Base-by-base conservation (phyloP, 2,113 vertebrate genomes). In the Mus pahari region DNA sequence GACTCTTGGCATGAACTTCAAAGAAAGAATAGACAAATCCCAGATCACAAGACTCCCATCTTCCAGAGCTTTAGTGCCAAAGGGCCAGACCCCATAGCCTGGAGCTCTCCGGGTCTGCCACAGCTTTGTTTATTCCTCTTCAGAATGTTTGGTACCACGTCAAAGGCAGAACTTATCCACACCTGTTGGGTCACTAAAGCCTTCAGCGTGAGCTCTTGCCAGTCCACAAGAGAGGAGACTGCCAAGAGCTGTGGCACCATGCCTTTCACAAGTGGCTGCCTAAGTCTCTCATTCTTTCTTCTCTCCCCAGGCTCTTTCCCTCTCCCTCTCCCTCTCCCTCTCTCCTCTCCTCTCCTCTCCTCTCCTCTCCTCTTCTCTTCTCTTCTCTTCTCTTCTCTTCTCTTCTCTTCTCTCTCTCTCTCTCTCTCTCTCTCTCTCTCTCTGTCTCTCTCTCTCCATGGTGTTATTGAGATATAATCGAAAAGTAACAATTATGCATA, bases 1-100 rank as follows among this genome's bases (percentile, higher is more conserved):
- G 45, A 94, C 96, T 96, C 92, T 97, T 97, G 93, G 96, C 97
- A 92, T 93, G 88, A 73, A 93, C 95, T 96, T 95, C 96, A 97
- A 97, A 97, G 96, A 86, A 88, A 77, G 66, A 92, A 92, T 89
- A 94, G 96, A 96, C 71, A 96, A 97, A 94, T 94, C 75, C 74
- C 45, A 90, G 84, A 79, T 96, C 94, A 95, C 36, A 95, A 90
- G 93, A 90, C 39, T 92, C 9, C 9, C 45, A 12, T 93, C 92
- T 96, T 93, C 36, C 89, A 50, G n/a, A 90, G 94, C 94, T 94
- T 93, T 94, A 74, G 71, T 55, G 36, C 88, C 92, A 78, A 90
- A 86, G 95, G 84, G n/a, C 92, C 60, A 42, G 90, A 60, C 64
- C 94, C 88, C 81, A 86, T 60, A 96, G 92, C 90, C 78, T 24